Percentiles rank a stretch among this genome's conserved stretches.
Evolutionary conservation across 2,888 invertebrate species (phyloP).

Genomic region (Dicyrtomina minuta): DNA sequence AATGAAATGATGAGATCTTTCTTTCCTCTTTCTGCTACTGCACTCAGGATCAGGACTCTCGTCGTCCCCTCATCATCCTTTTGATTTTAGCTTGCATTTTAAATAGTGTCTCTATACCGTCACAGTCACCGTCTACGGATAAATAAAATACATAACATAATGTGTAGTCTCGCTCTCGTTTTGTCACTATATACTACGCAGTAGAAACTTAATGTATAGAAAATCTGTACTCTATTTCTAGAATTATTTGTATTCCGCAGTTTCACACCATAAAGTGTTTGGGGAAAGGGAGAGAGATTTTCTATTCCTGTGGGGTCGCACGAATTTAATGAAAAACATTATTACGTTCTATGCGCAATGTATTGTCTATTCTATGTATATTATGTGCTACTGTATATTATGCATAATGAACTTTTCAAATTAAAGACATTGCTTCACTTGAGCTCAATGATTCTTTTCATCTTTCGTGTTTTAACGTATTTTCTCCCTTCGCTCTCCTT

Average conservation of each 20-base stretch:
- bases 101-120: constrained; percentile 9
- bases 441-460: not conserved
- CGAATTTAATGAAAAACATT: constrained; percentile 22
- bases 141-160: too few species aligned
- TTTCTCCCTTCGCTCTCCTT: not conserved
- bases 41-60: too few species aligned
- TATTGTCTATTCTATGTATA: too few species aligned
- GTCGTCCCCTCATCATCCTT: not conserved
- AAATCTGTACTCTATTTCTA: not conserved
- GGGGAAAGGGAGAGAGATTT: too few species aligned
- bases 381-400: not conserved
- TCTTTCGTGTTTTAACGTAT: not conserved
- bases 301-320: constrained; percentile 17
- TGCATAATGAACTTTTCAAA: constrained; percentile 21
- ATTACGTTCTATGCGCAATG: too few species aligned
- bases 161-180: too few species aligned
- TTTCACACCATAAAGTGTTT: too few species aligned
- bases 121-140: too few species aligned
- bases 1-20: too few species aligned
- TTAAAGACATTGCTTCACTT: not conserved
- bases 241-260: not conserved
- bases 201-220: not conserved
- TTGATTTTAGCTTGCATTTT: constrained; percentile 9
- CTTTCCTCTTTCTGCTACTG: not conserved
- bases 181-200: too few species aligned